Base-by-base conservation (phyloP, 2,797 vertebrate genomes). In the Falco cherrug region DNA sequence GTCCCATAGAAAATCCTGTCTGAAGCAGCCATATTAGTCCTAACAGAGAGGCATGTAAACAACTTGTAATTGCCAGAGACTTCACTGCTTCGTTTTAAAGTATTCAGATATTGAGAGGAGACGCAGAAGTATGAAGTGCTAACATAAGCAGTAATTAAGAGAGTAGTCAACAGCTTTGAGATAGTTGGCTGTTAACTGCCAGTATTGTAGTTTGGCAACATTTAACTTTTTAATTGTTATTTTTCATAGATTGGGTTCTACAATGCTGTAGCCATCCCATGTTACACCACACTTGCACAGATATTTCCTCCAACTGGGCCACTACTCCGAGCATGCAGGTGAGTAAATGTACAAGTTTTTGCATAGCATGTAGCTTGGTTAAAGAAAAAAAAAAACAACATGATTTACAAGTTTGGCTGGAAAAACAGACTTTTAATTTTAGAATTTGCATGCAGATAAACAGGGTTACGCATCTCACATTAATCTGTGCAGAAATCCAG, bases 251-350 rank as follows among this genome's bases (percentile, higher is more conserved):
- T 99, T 89, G 99, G 99, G 17, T 99, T 99, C 98, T 99, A 99
- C 97, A 99, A 99, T 84, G 99, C 99, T 45, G 99, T 99, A 87
- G 99, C 99, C 29, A 97, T 99, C 93, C 99, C 99, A 33, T 99
- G 99, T 97, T 99, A 99, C 68, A 99, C 98, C 6, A 99, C 99
- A 7, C 98, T 99, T 64, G 92, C 98, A 24, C 98, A 99, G 96
- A 99, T 99, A 89, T 99, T 99, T 93, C 99, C 99, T 92, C 98
- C 99, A 24, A 99, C 99, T 7, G 92, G 87, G 93, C 98, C 99
- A 16, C 99, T 99, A 77, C 98, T 99, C n/a, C 97, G 97, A 87
- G 99, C 99, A 50, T 99, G 99, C 99, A 99, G 98, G 99, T 99
- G 95, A 35, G 97, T 91, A 57, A 56, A 47, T 4, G 1, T 26